Evolutionary conservation across 2,113 vertebrate genomes (phyloP).

Genomic region (Camelus bactrianus): DNA sequence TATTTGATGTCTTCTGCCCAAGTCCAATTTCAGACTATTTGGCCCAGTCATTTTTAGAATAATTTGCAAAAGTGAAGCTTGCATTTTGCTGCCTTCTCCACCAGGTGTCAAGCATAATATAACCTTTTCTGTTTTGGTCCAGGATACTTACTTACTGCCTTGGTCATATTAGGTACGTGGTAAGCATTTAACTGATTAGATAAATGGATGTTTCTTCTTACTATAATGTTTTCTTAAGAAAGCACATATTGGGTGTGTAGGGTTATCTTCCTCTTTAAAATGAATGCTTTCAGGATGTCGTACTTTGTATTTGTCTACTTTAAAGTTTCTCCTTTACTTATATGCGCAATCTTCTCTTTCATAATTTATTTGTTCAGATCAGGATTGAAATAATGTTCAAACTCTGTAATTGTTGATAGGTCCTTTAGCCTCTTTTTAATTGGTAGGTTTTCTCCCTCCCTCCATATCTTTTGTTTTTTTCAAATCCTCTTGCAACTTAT

Average conservation of each 20-base stretch:
- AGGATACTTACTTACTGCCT: background rate
- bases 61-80: background rate
- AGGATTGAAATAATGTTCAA: constrained; percentile 3
- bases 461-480: background rate
- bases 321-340: background rate
- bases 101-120: background rate
- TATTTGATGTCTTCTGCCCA: background rate
- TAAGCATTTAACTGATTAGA: background rate
- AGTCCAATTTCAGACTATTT: background rate
- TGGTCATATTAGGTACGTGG: background rate
- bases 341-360: background rate
- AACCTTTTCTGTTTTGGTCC: background rate
- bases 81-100: background rate
- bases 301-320: background rate
- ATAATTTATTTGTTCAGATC: background rate
- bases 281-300: background rate
- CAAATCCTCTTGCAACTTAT: background rate
- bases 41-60: background rate
- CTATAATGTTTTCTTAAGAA: constrained; percentile 9
- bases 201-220: background rate
- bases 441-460: background rate
- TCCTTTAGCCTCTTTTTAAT: constrained; percentile 8
- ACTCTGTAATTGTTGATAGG: background rate
- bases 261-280: background rate
- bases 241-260: background rate